Base-by-base conservation (phyloP, 2,113 vertebrate genomes). In the Meriones unguiculatus region DNA sequence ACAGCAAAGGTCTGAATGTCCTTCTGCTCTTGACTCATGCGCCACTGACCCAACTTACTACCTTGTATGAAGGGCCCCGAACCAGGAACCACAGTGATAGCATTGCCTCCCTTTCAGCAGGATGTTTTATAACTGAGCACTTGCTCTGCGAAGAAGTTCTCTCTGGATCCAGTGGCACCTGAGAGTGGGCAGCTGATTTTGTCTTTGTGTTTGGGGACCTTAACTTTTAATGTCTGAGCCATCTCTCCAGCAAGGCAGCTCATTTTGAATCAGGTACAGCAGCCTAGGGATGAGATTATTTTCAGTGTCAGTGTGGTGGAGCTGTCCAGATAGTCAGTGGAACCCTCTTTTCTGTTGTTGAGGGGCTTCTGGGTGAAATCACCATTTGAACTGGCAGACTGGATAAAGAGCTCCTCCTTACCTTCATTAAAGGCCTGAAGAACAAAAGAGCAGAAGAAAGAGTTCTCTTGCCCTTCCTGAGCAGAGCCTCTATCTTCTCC, bases 1-100 rank as follows among this genome's bases (percentile, higher is more conserved):
- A 35, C 3, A 41, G n/a, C 20, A 20, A 32, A 30, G 0, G 3
- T 24, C 0, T 41, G 18, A n/a, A 20, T 73, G 2, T 77, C 38
- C 17, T 35, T 28, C 18, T 30, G 32, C 2, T 38, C 32, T 0
- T 50, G 3, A 62, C 22, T 0, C 2, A 17, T 17, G 24, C 78
- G 30, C 32, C 11, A 11, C 5, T 22, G 24, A 69, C 20, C 1
- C 17, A 41, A 35, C 28, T 62, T 67, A 25, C 32, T 20, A 2
- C 0, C 14, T 5, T 22, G 15, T 89, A 73, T 25, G 57, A 80
- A 18, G n/a, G 30, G 0, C 4, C 7, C 2, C 5, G 35, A 3
- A 12, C 46, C 32, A 73, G 50, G n/a, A 59, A n/a, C 5, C n/a
- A 25, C 65, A 28, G 1, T 3, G 7, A 35, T 30, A 7, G 30